Conservation (phyloP, 2,113 vertebrate genomes). For the Neotoma lepida region DNA sequence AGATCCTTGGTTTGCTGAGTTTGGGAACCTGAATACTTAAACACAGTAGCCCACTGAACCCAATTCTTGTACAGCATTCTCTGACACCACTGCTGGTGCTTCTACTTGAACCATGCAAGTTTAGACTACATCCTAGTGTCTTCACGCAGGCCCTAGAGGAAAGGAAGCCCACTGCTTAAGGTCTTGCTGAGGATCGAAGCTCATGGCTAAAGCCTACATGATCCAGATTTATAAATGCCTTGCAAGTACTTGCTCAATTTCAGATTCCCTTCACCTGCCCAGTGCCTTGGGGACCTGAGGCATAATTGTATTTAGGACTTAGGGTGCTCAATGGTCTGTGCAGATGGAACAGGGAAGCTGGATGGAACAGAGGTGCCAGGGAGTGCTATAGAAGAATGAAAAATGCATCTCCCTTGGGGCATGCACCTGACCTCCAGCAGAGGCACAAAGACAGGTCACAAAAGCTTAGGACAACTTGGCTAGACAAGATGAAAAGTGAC, state of each 20-base stretch:
- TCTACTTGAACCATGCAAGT: neutral
- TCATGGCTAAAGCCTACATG: neutral
- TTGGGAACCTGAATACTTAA: too few relatives aligned
- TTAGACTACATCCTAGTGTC: neutral
- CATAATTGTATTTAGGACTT: neutral
- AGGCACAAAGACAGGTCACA: rapidly evolving
- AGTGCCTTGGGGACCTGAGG: neutral
- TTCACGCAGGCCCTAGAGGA: too few relatives aligned
- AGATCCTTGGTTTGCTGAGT: too few relatives aligned
- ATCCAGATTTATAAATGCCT: neutral
- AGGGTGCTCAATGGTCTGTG: neutral
- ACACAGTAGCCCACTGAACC: too few relatives aligned
- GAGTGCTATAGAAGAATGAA: neutral
- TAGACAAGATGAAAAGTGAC: neutral
- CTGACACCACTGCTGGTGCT: neutral
- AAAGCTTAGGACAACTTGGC: neutral
- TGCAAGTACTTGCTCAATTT: neutral
- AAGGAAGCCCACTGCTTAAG: neutral
- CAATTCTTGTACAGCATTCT: too few relatives aligned
- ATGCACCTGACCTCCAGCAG: neutral
- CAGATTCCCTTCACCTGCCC: neutral
- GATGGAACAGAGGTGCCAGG: neutral
- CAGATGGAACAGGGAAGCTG: neutral
- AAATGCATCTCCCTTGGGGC: rapidly evolving
- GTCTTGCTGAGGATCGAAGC: neutral